Evolutionary conservation across 2,888 invertebrate species (phyloP), one percentile per base, ranked within the genome.

Genomic region (Dynastes grantii): DNA sequence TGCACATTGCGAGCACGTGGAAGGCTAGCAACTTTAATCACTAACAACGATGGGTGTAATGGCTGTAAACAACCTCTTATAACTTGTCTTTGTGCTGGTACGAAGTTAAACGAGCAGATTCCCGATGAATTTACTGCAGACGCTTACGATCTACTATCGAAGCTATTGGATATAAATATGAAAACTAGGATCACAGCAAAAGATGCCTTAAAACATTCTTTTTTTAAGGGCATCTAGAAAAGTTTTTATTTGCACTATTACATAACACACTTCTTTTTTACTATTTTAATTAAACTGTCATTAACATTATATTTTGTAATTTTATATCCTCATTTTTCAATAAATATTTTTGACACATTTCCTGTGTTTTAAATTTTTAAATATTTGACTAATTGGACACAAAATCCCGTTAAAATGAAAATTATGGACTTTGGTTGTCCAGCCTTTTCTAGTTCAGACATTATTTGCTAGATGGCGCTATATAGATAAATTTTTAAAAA

Each of bases 141-240:
- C 81, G 96, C 96, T 0, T 96, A 94, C 89, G 92, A 94, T 85
- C 90, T 97, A 82, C 90, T 96, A 78, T 89, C 90, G 82, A 91
- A 91, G 75, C 90, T 97, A 83, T 89, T 97, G 83, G 95, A 95
- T 87, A 91, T 95, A n/a, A 93, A 95, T 90, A 95, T 95, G n/a
- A 90, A 91, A 84, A 91, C 91, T 49, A 92, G 97, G 83, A 92
- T 94, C 81, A 91, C 94, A 9, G 97, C 97, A 45, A 91, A 91
- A 22, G 91, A 92, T 78, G 96, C 97, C 61, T 90, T 97, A 45
- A 87, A 89, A 61, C 96, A 97, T 91, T 92, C 94, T 71, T 97
- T 96, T 89, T 91, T 96, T 64, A 83, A 77, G 37, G 63, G 40
- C 45, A 16, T 71, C 29, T 71, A 37, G 16, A 13, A 67, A 37